phyloP scores from a whole-genome alignment of 2,113 vertebrate species.

The Pluvianellus socialis region DNA sequence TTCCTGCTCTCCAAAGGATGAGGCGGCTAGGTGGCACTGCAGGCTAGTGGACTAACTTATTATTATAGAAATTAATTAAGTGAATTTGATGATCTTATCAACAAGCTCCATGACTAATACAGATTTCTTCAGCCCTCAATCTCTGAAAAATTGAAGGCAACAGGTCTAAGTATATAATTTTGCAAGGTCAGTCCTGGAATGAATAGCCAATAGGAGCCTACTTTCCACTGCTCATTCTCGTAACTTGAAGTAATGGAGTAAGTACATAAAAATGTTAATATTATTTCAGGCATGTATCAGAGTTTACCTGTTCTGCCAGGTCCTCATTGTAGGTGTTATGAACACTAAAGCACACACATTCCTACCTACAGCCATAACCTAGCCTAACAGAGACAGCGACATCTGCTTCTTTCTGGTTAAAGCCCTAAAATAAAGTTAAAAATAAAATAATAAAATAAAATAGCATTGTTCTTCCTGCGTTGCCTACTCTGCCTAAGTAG shows the following conservation, averaged over 20 bases:
- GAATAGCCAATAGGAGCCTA: not conserved
- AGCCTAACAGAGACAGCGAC: not conserved
- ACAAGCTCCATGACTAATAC: not conserved
- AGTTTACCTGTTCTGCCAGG: not conserved
- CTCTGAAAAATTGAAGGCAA: not conserved
- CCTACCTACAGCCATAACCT: not conserved
- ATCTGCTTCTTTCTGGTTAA: not conserved
- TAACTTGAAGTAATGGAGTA: not conserved
- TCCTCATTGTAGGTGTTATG: not conserved
- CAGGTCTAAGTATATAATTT: not conserved
- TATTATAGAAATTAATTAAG: not conserved
- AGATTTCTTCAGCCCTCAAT: not conserved
- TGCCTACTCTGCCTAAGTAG: not conserved
- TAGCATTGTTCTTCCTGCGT: not conserved
- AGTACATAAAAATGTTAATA: not conserved
- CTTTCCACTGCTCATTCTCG: not conserved
- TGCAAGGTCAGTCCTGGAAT: not conserved
- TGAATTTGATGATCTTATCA: not conserved
- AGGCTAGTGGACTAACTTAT: constrained; percentile 14
- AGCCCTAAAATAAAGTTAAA: not conserved
- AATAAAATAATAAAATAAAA: not conserved
- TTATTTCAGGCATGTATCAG: not conserved
- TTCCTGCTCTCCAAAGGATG: not conserved
- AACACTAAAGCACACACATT: not conserved
- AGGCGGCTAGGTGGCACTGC: constrained; percentile 59